Conservation (phyloP, 1,140 invertebrate genomes). For the Drosophila malerkotliana region DNA sequence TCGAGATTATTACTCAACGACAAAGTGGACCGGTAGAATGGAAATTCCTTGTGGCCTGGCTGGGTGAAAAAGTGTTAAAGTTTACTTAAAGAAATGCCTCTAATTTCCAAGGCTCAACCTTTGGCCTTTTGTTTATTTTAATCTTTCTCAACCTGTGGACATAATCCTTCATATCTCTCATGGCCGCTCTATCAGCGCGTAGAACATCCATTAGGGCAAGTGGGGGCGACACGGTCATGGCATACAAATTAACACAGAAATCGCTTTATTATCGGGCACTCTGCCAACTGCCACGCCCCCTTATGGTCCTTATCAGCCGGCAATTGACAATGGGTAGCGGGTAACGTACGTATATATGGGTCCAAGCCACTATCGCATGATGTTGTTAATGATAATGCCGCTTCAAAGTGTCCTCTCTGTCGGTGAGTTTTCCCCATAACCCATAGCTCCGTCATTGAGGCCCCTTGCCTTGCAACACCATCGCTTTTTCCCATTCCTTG, state of each 20-base stretch:
- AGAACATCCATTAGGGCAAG: conserved; percentile 62
- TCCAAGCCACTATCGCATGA: conserved; percentile 51
- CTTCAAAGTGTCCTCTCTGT: conserved; percentile 40
- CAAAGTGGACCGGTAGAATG: conserved; percentile 8
- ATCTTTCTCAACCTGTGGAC: conserved; percentile 7
- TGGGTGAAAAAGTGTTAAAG: background rate
- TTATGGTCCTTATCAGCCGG: conserved; percentile 37
- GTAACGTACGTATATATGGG: conserved; percentile 26
- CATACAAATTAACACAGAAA: conserved; percentile 73
- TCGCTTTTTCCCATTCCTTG: conserved; percentile 19
- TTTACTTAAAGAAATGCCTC: conserved; percentile 1
- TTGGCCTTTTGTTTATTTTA: conserved; percentile 16
- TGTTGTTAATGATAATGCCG: conserved; percentile 74
- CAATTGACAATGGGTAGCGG: conserved; percentile 60
- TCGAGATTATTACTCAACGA: conserved; percentile 23
- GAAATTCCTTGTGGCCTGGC: conserved; percentile 17
- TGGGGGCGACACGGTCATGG: conserved; percentile 63
- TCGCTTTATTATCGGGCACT: conserved; percentile 65
- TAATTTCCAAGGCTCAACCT: no score
- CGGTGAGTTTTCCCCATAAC: conserved; percentile 16
- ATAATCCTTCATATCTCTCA: conserved; percentile 34
- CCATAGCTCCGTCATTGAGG: background rate
- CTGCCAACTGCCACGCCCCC: background rate
- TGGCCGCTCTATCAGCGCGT: conserved; percentile 51
- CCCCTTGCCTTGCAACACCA: background rate